Base-by-base conservation (phyloP, 2,888 invertebrate species). In the Lysandra coridon region DNA sequence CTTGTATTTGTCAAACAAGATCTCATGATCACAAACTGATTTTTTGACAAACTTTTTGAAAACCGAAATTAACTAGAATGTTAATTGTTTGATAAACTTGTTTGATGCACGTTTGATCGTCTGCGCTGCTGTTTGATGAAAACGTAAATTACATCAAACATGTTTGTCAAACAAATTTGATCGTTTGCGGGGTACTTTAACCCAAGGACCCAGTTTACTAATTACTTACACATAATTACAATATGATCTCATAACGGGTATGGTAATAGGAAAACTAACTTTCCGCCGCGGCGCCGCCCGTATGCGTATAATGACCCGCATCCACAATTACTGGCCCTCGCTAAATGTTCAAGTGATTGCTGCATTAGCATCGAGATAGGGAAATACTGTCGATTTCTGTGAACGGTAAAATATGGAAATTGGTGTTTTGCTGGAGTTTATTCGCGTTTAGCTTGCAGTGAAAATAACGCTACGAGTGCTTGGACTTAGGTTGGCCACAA, bases 241-340 rank as follows among this genome's bases (percentile, higher is more conserved):
- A 14, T 5, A 33, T 17, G 33, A 76, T 33, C 33, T 33, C 75
- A 75, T 76, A 76, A 76, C 76, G 49, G 53, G n/a, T 23, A 33
- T 76, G 76, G 1, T 76, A 76, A 76, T 76, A 30, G 57, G 57
- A 76, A 53, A 76, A 33, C 53, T 33, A 75, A 75, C 37, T 30
- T 12, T 44, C 49, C 30, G 73, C 62, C 78, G 75, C 74, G 75
- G 30, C 30, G 53, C 60, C 73, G 79, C 82, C 82, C 82, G 82
- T 78, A 82, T 81, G n/a, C 30, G 44, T 80, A 81, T 80, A 79
- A 82, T 81, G 78, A 82, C 82, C 82, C 82, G 81, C 81, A 82
- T 80, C 37, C 74, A 64, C 80, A 81, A 82, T 82, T 78, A 80
- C 80, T 14, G 64, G 69, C 79, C 80, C 78, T 80, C 79, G 78